Evolutionary conservation across 2,888 invertebrate genomes (phyloP).

Genomic region (Cryptops parisi): DNA sequence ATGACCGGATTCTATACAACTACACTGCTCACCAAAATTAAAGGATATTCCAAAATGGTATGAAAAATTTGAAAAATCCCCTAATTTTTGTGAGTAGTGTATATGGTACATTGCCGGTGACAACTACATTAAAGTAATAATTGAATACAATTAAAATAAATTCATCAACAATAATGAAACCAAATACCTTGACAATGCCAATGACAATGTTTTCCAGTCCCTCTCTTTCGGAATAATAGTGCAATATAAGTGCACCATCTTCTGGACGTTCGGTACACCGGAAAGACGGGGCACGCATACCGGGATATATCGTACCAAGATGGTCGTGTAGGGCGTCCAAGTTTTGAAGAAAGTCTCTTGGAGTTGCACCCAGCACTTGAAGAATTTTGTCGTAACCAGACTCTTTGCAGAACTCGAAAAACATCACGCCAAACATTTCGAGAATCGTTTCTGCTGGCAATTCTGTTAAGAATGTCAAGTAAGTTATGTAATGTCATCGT

Average conservation of each 20-base stretch:
- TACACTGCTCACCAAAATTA: too few relatives aligned
- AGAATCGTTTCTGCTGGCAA: slow-evolving; percentile 78
- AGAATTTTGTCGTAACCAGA: slow-evolving; percentile 94
- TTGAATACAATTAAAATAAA: not conserved
- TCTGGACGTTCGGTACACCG: slow-evolving; percentile 79
- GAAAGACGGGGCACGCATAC: slow-evolving; percentile 90
- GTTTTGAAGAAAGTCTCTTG: slow-evolving; percentile 88
- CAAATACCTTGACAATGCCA: slow-evolving; percentile 85
- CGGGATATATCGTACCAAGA: slow-evolving; percentile 81
- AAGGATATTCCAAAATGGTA: too few relatives aligned
- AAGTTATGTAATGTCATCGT: not conserved
- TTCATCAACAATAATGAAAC: not conserved
- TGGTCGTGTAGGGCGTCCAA: slow-evolving; percentile 92
- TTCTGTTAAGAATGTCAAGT: too few relatives aligned
- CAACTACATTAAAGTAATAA: too few relatives aligned
- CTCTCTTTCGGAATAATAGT: slow-evolving; percentile 90
- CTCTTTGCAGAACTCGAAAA: slow-evolving; percentile 92
- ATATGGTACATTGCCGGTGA: too few relatives aligned
- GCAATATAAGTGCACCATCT: slow-evolving; percentile 76
- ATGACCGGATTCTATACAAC: not conserved
- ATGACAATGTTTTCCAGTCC: slow-evolving; percentile 91
- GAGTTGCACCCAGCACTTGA: slow-evolving; percentile 85
- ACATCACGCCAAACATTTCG: slow-evolving; percentile 83
- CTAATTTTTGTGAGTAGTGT: too few relatives aligned
- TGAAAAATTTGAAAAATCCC: too few relatives aligned